Conservation (phyloP, 2,797 vertebrate genomes). For the Pristis pectinata region DNA sequence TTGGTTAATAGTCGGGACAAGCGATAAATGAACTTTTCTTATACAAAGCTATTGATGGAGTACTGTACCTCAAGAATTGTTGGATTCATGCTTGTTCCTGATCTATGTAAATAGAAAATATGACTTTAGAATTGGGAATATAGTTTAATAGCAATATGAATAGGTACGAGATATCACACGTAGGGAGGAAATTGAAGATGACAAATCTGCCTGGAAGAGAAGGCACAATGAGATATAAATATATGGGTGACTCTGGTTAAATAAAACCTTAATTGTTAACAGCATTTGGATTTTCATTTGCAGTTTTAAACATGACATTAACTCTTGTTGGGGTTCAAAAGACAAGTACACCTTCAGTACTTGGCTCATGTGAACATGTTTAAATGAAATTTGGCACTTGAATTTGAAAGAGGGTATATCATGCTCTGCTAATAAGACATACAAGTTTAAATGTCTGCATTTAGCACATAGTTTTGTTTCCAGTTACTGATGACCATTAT, state of each 20-base stretch:
- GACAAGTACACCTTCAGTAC: neutral
- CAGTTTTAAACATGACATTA: neutral
- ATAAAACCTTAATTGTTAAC: too few species aligned
- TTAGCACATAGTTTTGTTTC: too few species aligned
- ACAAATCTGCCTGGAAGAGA: neutral
- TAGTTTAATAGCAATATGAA: neutral
- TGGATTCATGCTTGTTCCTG: neutral
- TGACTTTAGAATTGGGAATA: neutral
- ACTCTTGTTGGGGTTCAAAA: neutral
- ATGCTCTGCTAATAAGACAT: too few species aligned
- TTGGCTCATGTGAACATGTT: neutral
- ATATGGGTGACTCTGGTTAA: too few species aligned
- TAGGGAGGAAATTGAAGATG: neutral
- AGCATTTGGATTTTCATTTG: too few species aligned
- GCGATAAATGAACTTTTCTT: neutral
- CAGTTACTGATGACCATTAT: too few species aligned
- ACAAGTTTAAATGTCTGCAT: too few species aligned
- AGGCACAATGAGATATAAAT: neutral
- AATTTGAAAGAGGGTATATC: neutral
- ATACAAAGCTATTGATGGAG: neutral
- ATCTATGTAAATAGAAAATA: neutral
- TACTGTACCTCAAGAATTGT: neutral
- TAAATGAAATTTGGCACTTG: neutral
- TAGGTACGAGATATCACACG: neutral
- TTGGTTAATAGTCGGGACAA: neutral